Evolutionary conservation across 2,113 vertebrate species (phyloP).

Genomic region (Lepus americanus): DNA sequence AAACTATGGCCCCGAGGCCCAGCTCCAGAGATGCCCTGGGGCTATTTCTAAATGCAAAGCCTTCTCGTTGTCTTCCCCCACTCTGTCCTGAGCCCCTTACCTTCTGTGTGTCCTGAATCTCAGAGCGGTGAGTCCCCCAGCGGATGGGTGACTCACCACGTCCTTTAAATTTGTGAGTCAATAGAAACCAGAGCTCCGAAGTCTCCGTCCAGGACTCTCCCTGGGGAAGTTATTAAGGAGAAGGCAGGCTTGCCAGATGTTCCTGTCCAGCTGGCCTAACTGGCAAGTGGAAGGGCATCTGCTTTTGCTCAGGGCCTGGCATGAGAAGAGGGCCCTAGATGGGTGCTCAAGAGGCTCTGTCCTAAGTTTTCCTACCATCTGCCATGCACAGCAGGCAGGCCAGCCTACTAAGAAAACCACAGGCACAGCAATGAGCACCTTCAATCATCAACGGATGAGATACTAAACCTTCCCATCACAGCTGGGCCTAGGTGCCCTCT

Average conservation of each 20-base stretch:
- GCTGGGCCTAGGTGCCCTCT: neutral
- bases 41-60: neutral
- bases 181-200: constrained; percentile 71
- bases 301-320: constrained; percentile 69
- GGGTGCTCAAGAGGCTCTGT: neutral
- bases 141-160: neutral
- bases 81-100: neutral
- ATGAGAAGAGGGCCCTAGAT: neutral
- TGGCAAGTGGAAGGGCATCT: constrained; percentile 63
- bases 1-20: neutral
- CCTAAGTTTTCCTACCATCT: constrained; percentile 17
- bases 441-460: neutral
- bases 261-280: constrained; percentile 52
- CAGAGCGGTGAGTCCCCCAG: neutral
- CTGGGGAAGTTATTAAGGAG: constrained; percentile 63
- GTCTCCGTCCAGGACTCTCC: constrained; percentile 64
- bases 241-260: constrained; percentile 49
- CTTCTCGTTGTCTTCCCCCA: neutral
- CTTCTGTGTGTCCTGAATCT: neutral
- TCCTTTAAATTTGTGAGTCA: constrained; percentile 69
- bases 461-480: neutral
- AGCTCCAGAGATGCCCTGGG: neutral
- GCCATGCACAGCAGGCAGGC: neutral
- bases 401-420: constrained; percentile 7
- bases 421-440: neutral